Percentiles rank a stretch among this genome's conserved stretches.
These are phyloP conservation scores for Macrotus californicus DNA, from an alignment of 2,113 vertebrate species.

Conservation along the genomic window DNA sequence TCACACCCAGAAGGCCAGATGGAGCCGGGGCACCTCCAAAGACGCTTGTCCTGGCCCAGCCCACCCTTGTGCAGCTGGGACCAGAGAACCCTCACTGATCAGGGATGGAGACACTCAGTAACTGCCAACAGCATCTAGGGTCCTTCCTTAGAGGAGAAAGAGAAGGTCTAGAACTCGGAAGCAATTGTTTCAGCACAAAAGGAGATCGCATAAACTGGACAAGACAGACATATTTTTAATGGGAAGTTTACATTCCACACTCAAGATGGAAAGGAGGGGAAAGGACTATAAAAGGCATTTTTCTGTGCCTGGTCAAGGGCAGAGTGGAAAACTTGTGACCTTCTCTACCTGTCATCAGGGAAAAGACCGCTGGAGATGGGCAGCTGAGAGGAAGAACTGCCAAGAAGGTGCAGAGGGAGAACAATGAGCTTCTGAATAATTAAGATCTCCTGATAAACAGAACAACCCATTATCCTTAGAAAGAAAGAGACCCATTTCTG, in stretches of 20 bases:
- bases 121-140: not conserved
- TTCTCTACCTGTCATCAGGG: not conserved
- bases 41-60: not conserved
- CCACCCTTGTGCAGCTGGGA: not conserved
- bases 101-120: not conserved
- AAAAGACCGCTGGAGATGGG: not conserved
- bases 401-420: not conserved
- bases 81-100: not conserved
- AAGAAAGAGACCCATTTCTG: not conserved
- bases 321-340: not conserved
- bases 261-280: not conserved
- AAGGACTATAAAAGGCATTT: not conserved
- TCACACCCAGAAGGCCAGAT: not conserved
- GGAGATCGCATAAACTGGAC: not conserved
- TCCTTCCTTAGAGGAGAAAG: not conserved
- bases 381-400: no score
- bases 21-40: not conserved
- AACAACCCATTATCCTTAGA: not conserved
- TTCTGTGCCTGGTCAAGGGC: not conserved
- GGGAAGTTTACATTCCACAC: not conserved
- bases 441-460: not conserved
- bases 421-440: not conserved
- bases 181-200: not conserved
- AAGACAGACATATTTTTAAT: not conserved
- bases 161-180: not conserved